Evolutionary conservation across 2,888 invertebrate species (phyloP).

Genomic region (Falcaria lacertinaria): DNA sequence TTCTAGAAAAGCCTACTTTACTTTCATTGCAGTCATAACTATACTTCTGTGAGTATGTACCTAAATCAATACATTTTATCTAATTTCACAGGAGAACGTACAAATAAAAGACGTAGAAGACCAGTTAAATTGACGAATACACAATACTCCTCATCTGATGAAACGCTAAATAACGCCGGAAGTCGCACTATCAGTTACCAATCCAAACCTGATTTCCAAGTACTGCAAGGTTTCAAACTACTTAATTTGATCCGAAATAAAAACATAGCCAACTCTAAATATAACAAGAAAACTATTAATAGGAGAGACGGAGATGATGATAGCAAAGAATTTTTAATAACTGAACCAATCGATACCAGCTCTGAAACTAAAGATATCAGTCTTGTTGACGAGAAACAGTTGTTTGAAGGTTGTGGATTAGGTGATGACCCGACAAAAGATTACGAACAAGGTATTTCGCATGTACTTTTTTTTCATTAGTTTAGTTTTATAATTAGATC

Average conservation of each 20-base stretch:
- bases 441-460: slow-evolving; percentile 10
- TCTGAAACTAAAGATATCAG: slow-evolving; percentile 17
- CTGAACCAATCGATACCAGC: slow-evolving; percentile 23
- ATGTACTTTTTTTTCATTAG: too few relatives aligned
- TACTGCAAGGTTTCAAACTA: slow-evolving; percentile 63
- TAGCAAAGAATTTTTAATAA: slow-evolving; percentile 27
- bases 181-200: slow-evolving; percentile 55
- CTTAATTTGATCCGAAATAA: slow-evolving; percentile 50
- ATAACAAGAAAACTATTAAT: slow-evolving; percentile 36
- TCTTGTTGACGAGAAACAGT: slow-evolving; percentile 32
- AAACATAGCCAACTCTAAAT: slow-evolving; percentile 31
- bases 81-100: slow-evolving; percentile 12
- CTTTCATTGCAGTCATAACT: too few relatives aligned
- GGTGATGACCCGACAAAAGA: slow-evolving; percentile 11
- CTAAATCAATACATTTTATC: not conserved
- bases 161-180: slow-evolving; percentile 32
- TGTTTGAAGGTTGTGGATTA: slow-evolving; percentile 51
- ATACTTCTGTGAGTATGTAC: too few relatives aligned
- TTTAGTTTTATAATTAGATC: too few relatives aligned
- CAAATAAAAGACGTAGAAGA: slow-evolving; percentile 20
- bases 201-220: slow-evolving; percentile 63
- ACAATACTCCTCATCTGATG: slow-evolving; percentile 22
- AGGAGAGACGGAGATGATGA: slow-evolving; percentile 28
- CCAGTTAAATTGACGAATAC: slow-evolving; percentile 43
- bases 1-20: too few relatives aligned